Conservation (phyloP, 1,140 invertebrate genomes). For the Panagrolaimus sp. region DNA sequence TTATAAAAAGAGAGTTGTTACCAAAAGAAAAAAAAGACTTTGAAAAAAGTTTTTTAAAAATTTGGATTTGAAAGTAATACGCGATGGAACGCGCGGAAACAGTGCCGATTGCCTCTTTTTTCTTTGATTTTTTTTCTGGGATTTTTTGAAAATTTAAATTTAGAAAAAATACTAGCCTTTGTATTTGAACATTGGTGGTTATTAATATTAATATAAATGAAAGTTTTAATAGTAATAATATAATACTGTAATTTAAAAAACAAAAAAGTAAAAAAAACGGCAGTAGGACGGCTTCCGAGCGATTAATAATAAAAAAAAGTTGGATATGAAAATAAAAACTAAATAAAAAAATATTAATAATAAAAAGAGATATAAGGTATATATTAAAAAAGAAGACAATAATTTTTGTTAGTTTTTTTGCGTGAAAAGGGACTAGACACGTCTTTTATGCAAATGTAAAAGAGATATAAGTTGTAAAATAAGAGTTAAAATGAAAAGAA, state of each 20-base stretch:
- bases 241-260: conserved; percentile 3
- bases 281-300: conserved; percentile 17
- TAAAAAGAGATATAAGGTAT: neutral
- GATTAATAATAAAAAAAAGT: neutral
- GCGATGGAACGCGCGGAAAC: conserved; percentile 16
- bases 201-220: neutral
- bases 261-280: conserved; percentile 5
- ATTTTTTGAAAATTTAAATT: neutral
- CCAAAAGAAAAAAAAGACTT: too few species aligned
- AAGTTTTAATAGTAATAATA: neutral
- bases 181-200: neutral
- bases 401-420: neutral
- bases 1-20: too few species aligned
- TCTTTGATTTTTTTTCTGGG: neutral
- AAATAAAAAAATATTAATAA: too few species aligned
- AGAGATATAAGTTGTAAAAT: neutral
- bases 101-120: conserved; percentile 8
- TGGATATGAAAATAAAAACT: too few species aligned
- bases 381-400: neutral
- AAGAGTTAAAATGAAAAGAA: neutral
- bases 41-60: too few species aligned
- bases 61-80: conserved; percentile 14
- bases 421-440: neutral
- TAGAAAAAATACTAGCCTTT: neutral
- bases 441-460: neutral